Conservation (phyloP, 2,797 vertebrate species). For the Sebastes oblongus region DNA sequence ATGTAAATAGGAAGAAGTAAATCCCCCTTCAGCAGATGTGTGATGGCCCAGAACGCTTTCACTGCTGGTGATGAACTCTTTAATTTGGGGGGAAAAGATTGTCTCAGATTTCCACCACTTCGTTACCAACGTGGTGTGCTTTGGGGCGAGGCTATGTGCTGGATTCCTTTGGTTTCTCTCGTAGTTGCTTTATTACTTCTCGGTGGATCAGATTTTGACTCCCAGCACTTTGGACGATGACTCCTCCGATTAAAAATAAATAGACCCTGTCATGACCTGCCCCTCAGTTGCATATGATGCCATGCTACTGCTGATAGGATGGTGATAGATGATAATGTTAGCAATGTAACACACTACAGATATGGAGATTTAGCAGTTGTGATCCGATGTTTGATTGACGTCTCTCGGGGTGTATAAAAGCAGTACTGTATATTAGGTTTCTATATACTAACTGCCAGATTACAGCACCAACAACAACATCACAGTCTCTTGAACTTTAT, state of each 20-base stretch:
- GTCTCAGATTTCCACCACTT: slow-evolving; percentile 30
- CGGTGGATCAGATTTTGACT: not conserved
- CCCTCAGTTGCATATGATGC: not conserved
- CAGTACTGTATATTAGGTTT: not conserved
- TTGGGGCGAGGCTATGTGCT: not conserved
- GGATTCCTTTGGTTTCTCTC: not conserved
- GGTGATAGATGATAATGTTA: not conserved
- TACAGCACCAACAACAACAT: not conserved
- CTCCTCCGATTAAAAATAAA: not conserved
- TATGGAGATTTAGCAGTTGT: not conserved
- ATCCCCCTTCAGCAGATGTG: slow-evolving; percentile 70
- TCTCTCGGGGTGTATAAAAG: too few species aligned
- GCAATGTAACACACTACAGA: not conserved
- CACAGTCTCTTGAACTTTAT: too few species aligned
- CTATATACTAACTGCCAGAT: not conserved
- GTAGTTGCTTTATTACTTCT: not conserved
- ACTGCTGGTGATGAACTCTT: slow-evolving; percentile 53
- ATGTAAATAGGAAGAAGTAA: slow-evolving; percentile 73
- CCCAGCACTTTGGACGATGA: not conserved
- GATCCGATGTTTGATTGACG: not conserved
- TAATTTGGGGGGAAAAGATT: slow-evolving; percentile 49
- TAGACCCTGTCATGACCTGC: not conserved
- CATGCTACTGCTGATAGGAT: not conserved
- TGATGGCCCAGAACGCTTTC: slow-evolving; percentile 48
- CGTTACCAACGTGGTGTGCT: not conserved